A percentile compares a stretch with the other conserved stretches of the same genome.
These are phyloP conservation scores for Apolygus lucorum DNA, from an alignment of 1,140 invertebrate species.

Conservation along the genomic window DNA sequence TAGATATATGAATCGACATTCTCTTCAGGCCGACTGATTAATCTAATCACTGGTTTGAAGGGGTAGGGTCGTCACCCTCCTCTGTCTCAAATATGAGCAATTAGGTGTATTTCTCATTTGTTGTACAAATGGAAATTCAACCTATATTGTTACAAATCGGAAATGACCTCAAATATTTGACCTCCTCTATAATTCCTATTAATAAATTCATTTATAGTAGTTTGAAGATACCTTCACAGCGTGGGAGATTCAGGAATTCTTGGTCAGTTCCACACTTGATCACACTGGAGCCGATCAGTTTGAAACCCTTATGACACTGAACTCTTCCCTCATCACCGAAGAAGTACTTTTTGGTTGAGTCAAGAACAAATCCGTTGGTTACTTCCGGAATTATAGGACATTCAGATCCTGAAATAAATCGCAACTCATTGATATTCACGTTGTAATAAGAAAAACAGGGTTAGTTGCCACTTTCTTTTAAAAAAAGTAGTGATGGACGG, in stretches of 20 bases:
- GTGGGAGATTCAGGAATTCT: slow-evolving; percentile 72
- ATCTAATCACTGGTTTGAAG: too few species aligned
- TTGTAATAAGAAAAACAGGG: background rate
- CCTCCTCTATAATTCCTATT: too few species aligned
- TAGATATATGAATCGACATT: too few species aligned
- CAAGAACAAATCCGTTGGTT: slow-evolving; percentile 74
- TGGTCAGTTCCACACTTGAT: slow-evolving; percentile 81
- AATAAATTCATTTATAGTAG: too few species aligned
- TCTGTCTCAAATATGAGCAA: too few species aligned
- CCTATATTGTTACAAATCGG: too few species aligned
- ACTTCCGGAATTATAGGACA: slow-evolving; percentile 77
- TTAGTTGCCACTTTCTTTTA: background rate
- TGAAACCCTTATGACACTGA: slow-evolving; percentile 85
- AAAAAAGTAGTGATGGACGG: background rate
- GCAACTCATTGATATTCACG: too few species aligned
- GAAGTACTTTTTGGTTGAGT: slow-evolving; percentile 61
- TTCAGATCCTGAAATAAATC: slow-evolving; percentile 54
- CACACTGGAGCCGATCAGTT: slow-evolving; percentile 72
- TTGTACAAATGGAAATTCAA: too few species aligned
- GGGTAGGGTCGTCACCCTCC: too few species aligned
- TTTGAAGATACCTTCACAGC: slow-evolving; percentile 70
- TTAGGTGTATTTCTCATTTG: too few species aligned
- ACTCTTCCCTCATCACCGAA: slow-evolving; percentile 87
- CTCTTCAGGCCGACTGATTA: too few species aligned
- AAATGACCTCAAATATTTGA: too few species aligned